phyloP scores from a whole-genome alignment of 2,113 vertebrate species.

The Synodontis membranacea region DNA sequence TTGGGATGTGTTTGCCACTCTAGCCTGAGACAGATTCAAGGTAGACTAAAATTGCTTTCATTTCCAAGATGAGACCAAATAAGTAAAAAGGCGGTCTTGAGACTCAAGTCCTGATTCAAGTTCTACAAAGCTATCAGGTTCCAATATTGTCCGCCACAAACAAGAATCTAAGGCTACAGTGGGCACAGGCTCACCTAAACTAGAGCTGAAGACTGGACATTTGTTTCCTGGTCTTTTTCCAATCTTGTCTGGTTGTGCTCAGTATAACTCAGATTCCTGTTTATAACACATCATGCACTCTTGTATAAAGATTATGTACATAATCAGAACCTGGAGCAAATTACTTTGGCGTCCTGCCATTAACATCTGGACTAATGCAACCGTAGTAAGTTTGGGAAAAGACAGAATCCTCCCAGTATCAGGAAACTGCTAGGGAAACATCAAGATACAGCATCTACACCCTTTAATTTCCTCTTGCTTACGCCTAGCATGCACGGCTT shows the following conservation, averaged over 20 bases:
- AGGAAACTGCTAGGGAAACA: background rate
- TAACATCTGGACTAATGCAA: slow-evolving; percentile 31
- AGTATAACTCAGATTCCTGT: background rate
- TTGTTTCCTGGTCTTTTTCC: background rate
- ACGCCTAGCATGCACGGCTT: background rate
- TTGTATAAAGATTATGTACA: background rate
- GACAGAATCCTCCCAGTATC: slow-evolving; percentile 2
- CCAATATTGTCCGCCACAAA: background rate
- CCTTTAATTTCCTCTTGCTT: slow-evolving; percentile 28
- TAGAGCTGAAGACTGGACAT: background rate
- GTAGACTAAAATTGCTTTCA: too few species aligned
- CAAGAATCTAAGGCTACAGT: background rate
- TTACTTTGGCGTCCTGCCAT: slow-evolving; percentile 1
- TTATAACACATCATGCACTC: background rate
- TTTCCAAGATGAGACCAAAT: too few species aligned
- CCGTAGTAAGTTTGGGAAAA: background rate
- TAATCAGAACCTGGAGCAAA: slow-evolving; percentile 7
- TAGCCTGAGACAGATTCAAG: too few species aligned
- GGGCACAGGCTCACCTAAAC: background rate
- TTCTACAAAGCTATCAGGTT: too few species aligned
- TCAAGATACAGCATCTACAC: background rate
- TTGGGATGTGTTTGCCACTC: too few species aligned
- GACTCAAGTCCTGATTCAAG: too few species aligned
- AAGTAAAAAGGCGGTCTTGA: too few species aligned
- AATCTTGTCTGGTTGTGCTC: background rate